Conservation (phyloP, 2,797 vertebrate genomes). For the Hephaestus fuliginosus region DNA sequence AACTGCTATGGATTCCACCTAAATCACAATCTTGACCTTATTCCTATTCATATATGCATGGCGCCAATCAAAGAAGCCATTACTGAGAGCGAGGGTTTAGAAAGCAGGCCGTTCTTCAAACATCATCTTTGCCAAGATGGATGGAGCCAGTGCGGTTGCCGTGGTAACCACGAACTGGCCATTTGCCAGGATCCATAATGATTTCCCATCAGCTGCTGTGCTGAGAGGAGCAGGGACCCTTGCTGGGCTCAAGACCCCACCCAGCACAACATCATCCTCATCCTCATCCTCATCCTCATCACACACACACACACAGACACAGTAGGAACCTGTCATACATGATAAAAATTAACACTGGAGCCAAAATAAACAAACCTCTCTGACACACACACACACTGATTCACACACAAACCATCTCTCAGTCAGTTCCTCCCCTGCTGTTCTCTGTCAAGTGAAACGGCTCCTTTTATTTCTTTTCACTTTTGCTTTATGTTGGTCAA, state of each 20-base stretch:
- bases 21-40: constrained; percentile 65
- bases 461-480: constrained; percentile 35
- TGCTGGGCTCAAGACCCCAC: constrained; percentile 19
- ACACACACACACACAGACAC: constrained; percentile 31
- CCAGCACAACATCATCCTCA: constrained; percentile 14
- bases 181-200: constrained; percentile 86
- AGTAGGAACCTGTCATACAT: constrained; percentile 11
- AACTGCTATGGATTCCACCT: constrained; percentile 45
- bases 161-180: constrained; percentile 84
- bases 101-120: constrained; percentile 75
- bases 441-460: constrained; percentile 21
- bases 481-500: constrained; percentile 42
- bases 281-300: neutral
- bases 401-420: constrained; percentile 7
- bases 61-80: constrained; percentile 79
- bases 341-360: constrained; percentile 16
- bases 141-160: constrained; percentile 80
- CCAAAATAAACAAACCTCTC: constrained; percentile 29
- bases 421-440: constrained; percentile 27
- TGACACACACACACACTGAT: constrained; percentile 3
- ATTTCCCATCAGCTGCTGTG: constrained; percentile 83
- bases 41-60: constrained; percentile 78
- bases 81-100: constrained; percentile 73
- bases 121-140: constrained; percentile 73
- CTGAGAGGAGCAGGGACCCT: constrained; percentile 59